A percentile compares a stretch with the other conserved stretches of the same genome.
Conservation (phyloP, 2,113 vertebrate species). For the Neodon shergylaensis region DNA sequence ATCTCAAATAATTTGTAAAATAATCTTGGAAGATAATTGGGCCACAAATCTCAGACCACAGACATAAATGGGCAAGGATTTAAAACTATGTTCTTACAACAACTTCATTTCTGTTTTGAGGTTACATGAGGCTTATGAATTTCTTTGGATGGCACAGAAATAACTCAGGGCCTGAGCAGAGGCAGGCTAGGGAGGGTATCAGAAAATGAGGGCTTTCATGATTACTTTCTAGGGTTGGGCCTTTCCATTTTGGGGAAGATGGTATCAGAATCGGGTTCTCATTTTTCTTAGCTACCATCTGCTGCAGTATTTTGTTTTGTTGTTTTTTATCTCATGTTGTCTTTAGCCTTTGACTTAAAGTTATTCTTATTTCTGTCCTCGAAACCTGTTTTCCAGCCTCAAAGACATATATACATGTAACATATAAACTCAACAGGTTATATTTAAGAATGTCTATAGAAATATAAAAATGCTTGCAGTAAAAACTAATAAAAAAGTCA, state of each 20-base stretch:
- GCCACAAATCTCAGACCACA: conserved; percentile 13
- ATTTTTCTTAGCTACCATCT: conserved; percentile 32
- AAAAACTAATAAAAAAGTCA: background rate
- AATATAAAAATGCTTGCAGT: background rate
- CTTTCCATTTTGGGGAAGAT: background rate
- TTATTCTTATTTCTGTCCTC: background rate
- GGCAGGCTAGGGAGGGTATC: background rate
- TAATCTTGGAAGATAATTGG: conserved; percentile 4
- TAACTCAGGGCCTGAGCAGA: background rate
- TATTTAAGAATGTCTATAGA: background rate
- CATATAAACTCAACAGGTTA: background rate
- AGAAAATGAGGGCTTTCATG: background rate
- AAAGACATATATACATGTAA: background rate
- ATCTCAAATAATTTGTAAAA: conserved; percentile 25
- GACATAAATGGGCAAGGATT: conserved; percentile 4
- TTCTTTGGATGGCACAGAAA: background rate
- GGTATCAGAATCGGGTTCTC: background rate
- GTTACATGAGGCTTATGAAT: background rate
- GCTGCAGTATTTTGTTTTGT: background rate
- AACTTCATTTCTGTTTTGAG: conserved; percentile 12
- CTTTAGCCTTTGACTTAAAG: background rate
- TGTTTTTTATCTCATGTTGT: background rate
- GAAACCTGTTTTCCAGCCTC: background rate
- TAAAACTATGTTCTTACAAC: conserved; percentile 17
- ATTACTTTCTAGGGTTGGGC: background rate